Conservation (phyloP, 2,113 vertebrate species). For the Paralichthys olivaceus region DNA sequence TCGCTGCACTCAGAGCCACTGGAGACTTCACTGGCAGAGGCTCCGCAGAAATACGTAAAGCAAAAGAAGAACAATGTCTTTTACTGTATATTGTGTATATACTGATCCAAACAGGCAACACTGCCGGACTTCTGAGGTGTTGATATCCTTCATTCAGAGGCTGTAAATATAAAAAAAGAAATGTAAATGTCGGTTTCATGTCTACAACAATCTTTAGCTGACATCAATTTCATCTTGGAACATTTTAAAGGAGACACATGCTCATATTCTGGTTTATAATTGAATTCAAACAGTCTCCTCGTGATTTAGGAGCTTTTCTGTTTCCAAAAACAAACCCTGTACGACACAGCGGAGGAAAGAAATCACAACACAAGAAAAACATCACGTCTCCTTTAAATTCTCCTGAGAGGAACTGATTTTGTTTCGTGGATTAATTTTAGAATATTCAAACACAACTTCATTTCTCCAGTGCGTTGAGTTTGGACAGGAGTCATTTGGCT, state of each 20-base stretch:
- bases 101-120: slow-evolving; percentile 39
- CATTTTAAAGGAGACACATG: no score
- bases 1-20: slow-evolving; percentile 44
- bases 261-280: no score
- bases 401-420: not conserved
- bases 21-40: slow-evolving; percentile 15
- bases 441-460: slow-evolving; percentile 8
- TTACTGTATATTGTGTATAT: slow-evolving; percentile 48
- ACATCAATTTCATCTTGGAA: slow-evolving; percentile 31
- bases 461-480: slow-evolving; percentile 13
- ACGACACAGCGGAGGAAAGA: no score
- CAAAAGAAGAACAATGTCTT: slow-evolving; percentile 13
- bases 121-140: slow-evolving; percentile 41
- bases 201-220: slow-evolving; percentile 55
- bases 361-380: no score
- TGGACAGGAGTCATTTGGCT: slow-evolving; percentile 5
- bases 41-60: slow-evolving; percentile 1
- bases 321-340: no score
- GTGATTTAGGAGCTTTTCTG: no score
- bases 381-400: not conserved
- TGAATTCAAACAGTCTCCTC: no score
- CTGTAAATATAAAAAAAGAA: slow-evolving; percentile 73
- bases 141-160: slow-evolving; percentile 53
- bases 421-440: not conserved
- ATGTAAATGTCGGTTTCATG: slow-evolving; percentile 67